phyloP scores from a whole-genome alignment of 2,113 vertebrate genomes.

The Panurus biarmicus region DNA sequence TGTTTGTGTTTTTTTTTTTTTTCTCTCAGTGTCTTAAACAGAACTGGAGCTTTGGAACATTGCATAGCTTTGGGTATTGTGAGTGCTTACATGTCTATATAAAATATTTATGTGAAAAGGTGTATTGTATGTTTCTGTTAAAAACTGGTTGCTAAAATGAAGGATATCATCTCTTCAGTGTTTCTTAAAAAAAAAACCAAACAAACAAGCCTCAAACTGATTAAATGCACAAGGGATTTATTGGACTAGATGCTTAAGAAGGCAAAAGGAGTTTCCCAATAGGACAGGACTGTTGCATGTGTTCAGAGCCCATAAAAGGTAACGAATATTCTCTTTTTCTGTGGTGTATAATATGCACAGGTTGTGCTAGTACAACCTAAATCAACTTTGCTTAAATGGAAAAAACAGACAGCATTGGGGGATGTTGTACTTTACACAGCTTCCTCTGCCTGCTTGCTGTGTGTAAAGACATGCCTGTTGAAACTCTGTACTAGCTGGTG shows the following conservation, averaged over 20 bases:
- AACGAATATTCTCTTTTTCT: neutral
- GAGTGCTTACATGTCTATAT: neutral
- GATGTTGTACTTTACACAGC: neutral
- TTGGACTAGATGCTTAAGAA: neutral
- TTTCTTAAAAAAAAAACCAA: neutral
- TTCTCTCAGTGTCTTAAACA: neutral
- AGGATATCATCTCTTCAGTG: neutral
- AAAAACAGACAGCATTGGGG: neutral
- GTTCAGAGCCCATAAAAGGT: neutral
- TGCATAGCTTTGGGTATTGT: neutral
- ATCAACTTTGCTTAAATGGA: neutral
- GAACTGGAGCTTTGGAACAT: neutral
- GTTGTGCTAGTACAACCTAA: neutral
- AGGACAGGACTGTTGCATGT: neutral
- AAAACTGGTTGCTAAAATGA: neutral
- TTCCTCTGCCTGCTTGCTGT: neutral
- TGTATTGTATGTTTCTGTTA: conserved; percentile 4
- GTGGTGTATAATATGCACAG: neutral
- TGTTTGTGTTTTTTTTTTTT: neutral
- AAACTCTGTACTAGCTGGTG: neutral
- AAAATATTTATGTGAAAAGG: neutral
- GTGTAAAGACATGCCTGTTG: neutral
- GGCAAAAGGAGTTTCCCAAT: neutral
- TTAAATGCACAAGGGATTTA: neutral
- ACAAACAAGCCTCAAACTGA: neutral